These are phyloP conservation scores for Cyclophora albipunctata DNA, from an alignment of 2,888 invertebrate genomes.

Conservation along the genomic window DNA sequence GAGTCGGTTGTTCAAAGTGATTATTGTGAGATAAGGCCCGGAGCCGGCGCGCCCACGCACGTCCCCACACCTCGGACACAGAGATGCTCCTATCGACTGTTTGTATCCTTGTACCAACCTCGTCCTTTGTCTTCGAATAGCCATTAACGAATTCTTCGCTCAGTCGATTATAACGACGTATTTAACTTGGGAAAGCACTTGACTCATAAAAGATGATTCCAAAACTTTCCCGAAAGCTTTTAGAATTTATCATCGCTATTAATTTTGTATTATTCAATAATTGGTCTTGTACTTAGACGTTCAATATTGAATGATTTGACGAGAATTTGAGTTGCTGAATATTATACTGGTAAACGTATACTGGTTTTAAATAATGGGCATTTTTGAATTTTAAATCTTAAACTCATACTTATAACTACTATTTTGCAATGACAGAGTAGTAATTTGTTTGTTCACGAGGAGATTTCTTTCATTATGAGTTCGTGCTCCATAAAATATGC, in stretches of 20 bases:
- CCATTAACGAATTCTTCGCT: conserved; percentile 23
- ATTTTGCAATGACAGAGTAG: conserved; percentile 41
- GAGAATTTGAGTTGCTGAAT: conserved; percentile 35
- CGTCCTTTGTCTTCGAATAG: conserved; percentile 25
- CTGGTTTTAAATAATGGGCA: too few species aligned
- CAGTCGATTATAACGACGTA: conserved; percentile 20
- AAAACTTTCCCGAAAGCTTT: conserved; percentile 17
- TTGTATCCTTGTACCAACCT: conserved; percentile 22
- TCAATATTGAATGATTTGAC: too few species aligned
- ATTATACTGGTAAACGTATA: too few species aligned
- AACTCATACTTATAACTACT: conserved; percentile 23
- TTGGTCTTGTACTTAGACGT: conserved; percentile 1
- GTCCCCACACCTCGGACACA: conserved; percentile 19
- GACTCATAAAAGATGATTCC: conserved; percentile 23
- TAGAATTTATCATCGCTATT: conserved; percentile 14
- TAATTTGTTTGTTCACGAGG: conserved; percentile 58
- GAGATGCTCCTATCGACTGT: conserved; percentile 28
- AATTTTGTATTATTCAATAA: conserved; percentile 23
- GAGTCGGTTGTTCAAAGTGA: conserved; percentile 73
- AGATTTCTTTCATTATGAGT: conserved; percentile 65
- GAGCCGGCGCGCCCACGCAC: conserved; percentile 57
- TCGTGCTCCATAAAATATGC: conserved; percentile 69
- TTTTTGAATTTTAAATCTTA: conserved; percentile 4
- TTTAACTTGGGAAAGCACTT: conserved; percentile 22
- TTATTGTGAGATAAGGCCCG: conserved; percentile 62